Conservation (phyloP, 2,113 vertebrate genomes). For the Carassius gibelio region DNA sequence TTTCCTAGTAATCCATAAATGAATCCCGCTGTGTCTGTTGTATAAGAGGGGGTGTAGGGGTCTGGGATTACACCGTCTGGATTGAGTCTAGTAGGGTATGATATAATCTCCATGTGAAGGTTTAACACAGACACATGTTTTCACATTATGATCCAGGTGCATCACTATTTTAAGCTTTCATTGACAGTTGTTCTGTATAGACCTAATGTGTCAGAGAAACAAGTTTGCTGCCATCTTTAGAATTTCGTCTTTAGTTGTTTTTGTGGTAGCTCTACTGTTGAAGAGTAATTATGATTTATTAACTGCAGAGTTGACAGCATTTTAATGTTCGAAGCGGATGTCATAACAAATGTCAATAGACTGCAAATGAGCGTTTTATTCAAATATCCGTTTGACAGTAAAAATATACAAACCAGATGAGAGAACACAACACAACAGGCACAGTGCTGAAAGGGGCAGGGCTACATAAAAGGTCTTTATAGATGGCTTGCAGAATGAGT, state of each 20-base stretch:
- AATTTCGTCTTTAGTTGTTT: neutral
- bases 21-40: slow-evolving; percentile 61
- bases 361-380: neutral
- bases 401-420: neutral
- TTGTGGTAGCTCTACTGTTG: neutral
- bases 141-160: neutral
- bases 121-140: neutral
- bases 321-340: neutral
- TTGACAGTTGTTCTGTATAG: neutral
- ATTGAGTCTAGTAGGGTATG: slow-evolving; percentile 55
- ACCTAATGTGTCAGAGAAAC: neutral
- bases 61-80: slow-evolving; percentile 60
- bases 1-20: slow-evolving; percentile 58
- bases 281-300: neutral
- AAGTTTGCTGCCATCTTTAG: neutral
- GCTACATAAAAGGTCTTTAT: neutral
- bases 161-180: neutral
- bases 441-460: neutral
- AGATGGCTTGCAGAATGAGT: neutral
- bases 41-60: slow-evolving; percentile 59
- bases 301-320: neutral
- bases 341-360: neutral
- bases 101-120: slow-evolving; percentile 55
- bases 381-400: neutral
- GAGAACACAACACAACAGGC: neutral